These are phyloP conservation scores for Talpa occidentalis DNA, from an alignment of 2,113 vertebrate genomes.

Conservation along the genomic window DNA sequence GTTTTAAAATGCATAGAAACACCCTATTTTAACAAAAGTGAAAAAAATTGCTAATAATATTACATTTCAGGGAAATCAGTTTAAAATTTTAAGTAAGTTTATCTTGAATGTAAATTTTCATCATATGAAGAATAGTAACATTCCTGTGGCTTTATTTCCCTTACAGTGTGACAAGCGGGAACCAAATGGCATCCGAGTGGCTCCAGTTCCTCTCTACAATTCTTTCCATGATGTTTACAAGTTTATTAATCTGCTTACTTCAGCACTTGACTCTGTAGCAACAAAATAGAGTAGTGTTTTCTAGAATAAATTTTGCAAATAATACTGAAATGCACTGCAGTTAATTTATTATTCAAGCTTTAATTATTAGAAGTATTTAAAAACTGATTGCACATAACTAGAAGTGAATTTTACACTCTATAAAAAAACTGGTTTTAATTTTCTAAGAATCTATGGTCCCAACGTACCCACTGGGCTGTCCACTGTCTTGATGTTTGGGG, in stretches of 20 bases:
- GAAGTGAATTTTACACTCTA: background rate
- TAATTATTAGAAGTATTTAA: background rate
- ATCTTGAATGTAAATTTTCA: background rate
- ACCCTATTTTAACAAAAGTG: background rate
- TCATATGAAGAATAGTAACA: background rate
- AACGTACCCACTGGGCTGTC: background rate
- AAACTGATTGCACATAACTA: background rate
- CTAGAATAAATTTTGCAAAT: constrained; percentile 45
- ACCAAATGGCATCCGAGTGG: constrained; percentile 91
- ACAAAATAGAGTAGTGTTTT: constrained; percentile 68
- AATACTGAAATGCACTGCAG: constrained; percentile 69
- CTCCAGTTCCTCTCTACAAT: constrained; percentile 97
- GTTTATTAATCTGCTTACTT: constrained; percentile 89
- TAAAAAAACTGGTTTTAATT: background rate
- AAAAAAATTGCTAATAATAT: background rate
- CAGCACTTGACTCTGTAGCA: constrained; percentile 84
- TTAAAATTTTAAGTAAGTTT: background rate
- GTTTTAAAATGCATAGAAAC: background rate
- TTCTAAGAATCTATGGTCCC: background rate
- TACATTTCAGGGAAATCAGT: background rate
- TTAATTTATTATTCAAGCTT: constrained; percentile 78
- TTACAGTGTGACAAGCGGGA: constrained; percentile 95
- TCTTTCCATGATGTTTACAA: constrained; percentile 94
- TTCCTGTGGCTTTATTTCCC: constrained; percentile 33
- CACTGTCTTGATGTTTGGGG: background rate